Base-by-base conservation (phyloP, 2,888 invertebrate genomes). In the Andrena hattorfiana region DNA sequence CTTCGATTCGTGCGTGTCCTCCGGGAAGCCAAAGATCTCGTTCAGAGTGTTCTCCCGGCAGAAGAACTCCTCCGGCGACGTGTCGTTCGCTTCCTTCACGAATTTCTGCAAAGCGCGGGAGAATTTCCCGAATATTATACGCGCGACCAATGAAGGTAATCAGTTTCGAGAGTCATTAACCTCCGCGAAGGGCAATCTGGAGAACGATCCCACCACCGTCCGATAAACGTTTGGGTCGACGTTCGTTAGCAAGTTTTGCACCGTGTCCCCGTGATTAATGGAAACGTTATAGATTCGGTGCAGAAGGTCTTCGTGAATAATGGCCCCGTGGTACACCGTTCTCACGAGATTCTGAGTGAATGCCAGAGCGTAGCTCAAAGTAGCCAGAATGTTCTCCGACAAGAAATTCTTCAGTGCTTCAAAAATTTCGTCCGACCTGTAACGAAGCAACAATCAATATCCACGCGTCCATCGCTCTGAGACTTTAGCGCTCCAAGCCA, bases 341-440 rank as follows among this genome's bases (percentile, higher is more conserved):
- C 78, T 85, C 20, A 90, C 89, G 20, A 93, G 68, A 20, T 89
- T 90, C 51, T 92, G 89, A 49, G 77, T 86, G 59, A 91, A 70
- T 2, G 92, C 91, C 20, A 90, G 66, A n/a, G 90, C 2, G 73
- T 93, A 92, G 2, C 92, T 89, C 30, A 92, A 6, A 1, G 84
- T 81, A 64, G 91, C 92, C 62, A 93, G 73, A 49, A 92, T 62
- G 1, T 90, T 90, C 0, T 85, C 85, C 0, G 91, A 88, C 49
- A 93, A 89, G 23, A 90, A 87, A 8, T 86, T 60, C 68, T 77
- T 84, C 1, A 93, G 76, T 0, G 86, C 89, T 66, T 92, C 91
- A 20, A 92, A 77, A 26, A 91, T 74, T 87, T 93, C 85, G 80
- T 88, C 81, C 74, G 92, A 74, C 90, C 94, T 89, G 90, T 51